A percentile compares a stretch with the other conserved stretches of the same genome.
phyloP scores from a whole-genome alignment of 2,113 vertebrate species.

The Phylloscopus trochilus region DNA sequence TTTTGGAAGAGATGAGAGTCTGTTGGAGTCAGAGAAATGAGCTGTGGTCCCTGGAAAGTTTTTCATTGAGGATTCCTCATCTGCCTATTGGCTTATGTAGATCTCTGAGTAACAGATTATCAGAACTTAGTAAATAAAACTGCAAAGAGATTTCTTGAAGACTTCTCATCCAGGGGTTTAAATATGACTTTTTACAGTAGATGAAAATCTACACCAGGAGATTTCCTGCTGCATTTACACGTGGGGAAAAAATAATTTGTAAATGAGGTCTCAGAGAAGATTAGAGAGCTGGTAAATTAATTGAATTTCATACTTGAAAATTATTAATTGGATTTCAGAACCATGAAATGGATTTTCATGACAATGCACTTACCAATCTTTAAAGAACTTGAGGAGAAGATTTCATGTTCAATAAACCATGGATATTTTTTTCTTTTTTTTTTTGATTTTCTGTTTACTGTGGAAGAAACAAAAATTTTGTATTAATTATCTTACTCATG shows the following conservation, averaged over 20 bases:
- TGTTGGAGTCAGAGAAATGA: background rate
- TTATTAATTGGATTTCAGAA: background rate
- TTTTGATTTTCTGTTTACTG: background rate
- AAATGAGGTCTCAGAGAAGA: background rate
- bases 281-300: background rate
- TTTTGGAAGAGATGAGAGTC: background rate
- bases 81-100: background rate
- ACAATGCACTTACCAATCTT: background rate
- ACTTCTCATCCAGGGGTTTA: background rate
- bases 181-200: background rate
- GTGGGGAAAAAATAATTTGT: background rate
- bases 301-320: background rate
- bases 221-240: background rate
- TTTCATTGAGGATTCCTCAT: background rate
- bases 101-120: background rate
- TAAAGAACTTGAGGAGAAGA: background rate
- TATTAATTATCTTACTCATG: background rate
- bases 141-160: background rate
- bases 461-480: background rate
- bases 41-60: background rate
- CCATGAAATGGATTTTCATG: background rate
- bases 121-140: background rate
- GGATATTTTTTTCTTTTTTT: background rate
- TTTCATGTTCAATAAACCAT: background rate
- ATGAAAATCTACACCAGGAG: background rate